A percentile compares a stretch with the other conserved stretches of the same genome.
Evolutionary conservation across 2,113 vertebrate species (phyloP).

Genomic region (Gadus macrocephalus): DNA sequence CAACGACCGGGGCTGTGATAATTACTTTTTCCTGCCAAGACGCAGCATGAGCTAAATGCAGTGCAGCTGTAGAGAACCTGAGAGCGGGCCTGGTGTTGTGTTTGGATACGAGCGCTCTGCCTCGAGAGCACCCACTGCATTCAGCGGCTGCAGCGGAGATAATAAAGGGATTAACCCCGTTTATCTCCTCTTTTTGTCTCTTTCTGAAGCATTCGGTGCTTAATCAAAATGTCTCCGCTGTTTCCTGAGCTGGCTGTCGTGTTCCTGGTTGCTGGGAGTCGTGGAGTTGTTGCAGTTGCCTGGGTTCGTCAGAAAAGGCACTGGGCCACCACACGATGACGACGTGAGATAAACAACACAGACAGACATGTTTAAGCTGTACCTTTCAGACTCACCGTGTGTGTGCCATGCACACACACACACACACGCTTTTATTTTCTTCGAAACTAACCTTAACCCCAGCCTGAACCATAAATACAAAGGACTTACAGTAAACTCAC

Average conservation of each 20-base stretch:
- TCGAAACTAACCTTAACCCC: too few relatives aligned
- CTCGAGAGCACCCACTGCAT: conserved; percentile 83
- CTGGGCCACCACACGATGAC: conserved; percentile 38
- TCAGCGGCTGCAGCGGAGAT: conserved; percentile 85
- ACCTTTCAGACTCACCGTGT: conserved; percentile 2
- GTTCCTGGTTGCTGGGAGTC: conserved; percentile 83
- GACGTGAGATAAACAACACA: conserved; percentile 6
- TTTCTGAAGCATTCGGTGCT: conserved; percentile 83
- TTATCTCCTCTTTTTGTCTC: conserved; percentile 82
- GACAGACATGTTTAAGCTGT: background rate
- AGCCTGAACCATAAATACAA: background rate
- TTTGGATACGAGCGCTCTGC: conserved; percentile 76
- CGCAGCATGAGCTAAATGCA: conserved; percentile 71
- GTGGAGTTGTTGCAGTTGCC: conserved; percentile 88
- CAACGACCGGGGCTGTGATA: conserved; percentile 49
- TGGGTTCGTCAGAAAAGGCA: conserved; percentile 6
- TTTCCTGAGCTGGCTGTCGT: conserved; percentile 67
- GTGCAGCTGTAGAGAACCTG: conserved; percentile 74
- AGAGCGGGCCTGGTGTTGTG: conserved; percentile 70
- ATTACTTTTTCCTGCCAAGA: conserved; percentile 71
- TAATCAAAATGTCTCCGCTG: conserved; percentile 94
- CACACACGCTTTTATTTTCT: background rate
- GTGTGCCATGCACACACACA: conserved; percentile 1
- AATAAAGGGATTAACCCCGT: conserved; percentile 89
- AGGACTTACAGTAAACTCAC: background rate